Evolutionary conservation across 2,888 invertebrate genomes (phyloP).

Genomic region (Anodontia alba): DNA sequence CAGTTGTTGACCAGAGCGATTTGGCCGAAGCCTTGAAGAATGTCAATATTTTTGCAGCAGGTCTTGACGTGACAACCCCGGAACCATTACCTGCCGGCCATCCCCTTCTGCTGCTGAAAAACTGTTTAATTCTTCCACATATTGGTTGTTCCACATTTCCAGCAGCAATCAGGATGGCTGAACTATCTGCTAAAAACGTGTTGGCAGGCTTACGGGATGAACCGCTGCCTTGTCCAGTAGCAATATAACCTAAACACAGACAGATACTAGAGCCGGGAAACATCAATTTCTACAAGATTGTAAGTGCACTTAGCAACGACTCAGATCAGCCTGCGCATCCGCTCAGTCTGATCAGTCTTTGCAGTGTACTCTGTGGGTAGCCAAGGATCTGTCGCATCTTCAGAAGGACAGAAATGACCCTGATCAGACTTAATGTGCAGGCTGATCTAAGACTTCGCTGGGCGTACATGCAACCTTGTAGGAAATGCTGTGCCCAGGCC

Average conservation of each 20-base stretch:
- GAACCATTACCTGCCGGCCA: constrained; percentile 94
- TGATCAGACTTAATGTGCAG: too few relatives aligned
- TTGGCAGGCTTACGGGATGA: constrained; percentile 90
- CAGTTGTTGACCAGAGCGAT: constrained; percentile 90
- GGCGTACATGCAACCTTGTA: too few relatives aligned
- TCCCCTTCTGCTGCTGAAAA: constrained; percentile 90
- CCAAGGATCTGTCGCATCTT: too few relatives aligned
- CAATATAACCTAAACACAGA: neutral
- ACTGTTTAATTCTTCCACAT: constrained; percentile 94
- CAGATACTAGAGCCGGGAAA: too few relatives aligned
- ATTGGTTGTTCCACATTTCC: constrained; percentile 93
- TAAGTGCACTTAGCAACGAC: too few relatives aligned
- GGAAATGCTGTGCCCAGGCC: too few relatives aligned
- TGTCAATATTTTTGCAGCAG: constrained; percentile 92
- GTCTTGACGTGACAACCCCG: constrained; percentile 95
- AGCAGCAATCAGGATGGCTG: constrained; percentile 92
- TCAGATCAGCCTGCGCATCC: too few relatives aligned
- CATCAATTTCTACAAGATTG: too few relatives aligned
- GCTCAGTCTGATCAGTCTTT: too few relatives aligned
- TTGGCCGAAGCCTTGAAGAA: constrained; percentile 90
- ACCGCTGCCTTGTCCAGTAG: constrained; percentile 87
- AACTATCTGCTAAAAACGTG: constrained; percentile 91
- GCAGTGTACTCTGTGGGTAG: too few relatives aligned
- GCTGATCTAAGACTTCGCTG: too few relatives aligned
- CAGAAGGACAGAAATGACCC: too few relatives aligned